These are phyloP conservation scores for Moxostoma hubbsi DNA, from an alignment of 2,797 vertebrate genomes.

Conservation along the genomic window DNA sequence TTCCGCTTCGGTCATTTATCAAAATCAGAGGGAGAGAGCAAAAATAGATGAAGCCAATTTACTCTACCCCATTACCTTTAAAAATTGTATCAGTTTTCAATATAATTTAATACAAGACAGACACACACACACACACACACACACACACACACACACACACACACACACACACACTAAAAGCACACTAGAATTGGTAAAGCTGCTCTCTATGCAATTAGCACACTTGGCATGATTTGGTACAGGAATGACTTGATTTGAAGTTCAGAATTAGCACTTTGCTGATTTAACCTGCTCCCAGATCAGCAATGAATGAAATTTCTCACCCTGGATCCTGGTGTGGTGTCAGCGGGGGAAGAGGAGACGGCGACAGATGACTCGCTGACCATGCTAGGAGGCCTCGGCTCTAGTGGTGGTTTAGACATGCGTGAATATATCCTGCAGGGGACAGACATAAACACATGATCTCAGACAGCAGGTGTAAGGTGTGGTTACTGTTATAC, in stretches of 20 bases:
- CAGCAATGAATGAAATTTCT: slow-evolving; percentile 51
- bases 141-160: not conserved
- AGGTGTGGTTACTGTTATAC: not conserved
- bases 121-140: not conserved
- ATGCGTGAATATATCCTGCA: slow-evolving; percentile 86
- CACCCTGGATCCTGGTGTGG: slow-evolving; percentile 86
- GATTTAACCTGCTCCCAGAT: not conserved
- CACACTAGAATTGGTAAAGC: not conserved
- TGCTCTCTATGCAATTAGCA: not conserved
- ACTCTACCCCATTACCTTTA: slow-evolving; percentile 49
- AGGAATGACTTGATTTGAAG: not conserved
- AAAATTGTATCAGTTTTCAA: slow-evolving; percentile 41
- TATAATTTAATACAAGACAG: slow-evolving; percentile 13
- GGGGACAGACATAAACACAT: slow-evolving; percentile 49
- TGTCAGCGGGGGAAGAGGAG: slow-evolving; percentile 83
- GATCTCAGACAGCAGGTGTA: slow-evolving; percentile 35
- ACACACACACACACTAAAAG: slow-evolving; percentile 8
- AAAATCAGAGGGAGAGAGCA: slow-evolving; percentile 56
- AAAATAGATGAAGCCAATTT: slow-evolving; percentile 57
- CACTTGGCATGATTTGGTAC: not conserved
- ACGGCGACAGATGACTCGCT: slow-evolving; percentile 86
- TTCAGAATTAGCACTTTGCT: no score
- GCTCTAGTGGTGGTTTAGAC: slow-evolving; percentile 87
- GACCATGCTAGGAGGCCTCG: slow-evolving; percentile 93
- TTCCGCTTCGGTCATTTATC: slow-evolving; percentile 57